A percentile compares a stretch with the other conserved stretches of the same genome.
Evolutionary conservation across 2,797 vertebrate genomes (phyloP).

Genomic region (Synaphobranchus kaupii): DNA sequence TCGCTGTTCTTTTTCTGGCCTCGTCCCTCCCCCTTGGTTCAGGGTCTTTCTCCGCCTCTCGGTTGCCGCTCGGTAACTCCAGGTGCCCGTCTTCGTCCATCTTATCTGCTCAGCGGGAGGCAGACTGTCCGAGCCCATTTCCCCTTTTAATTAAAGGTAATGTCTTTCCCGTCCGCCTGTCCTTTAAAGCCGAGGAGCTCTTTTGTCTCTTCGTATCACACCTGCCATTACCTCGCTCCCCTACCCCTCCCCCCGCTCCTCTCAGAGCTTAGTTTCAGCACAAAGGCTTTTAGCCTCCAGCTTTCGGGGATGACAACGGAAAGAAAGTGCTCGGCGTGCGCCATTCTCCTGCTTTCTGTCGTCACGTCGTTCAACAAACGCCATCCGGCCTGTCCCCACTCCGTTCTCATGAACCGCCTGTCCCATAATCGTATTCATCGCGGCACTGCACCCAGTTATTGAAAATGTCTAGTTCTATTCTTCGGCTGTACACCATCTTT

Average conservation of each 20-base stretch:
- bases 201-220: neutral
- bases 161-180: neutral
- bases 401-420: neutral
- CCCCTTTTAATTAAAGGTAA: neutral
- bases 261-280: neutral
- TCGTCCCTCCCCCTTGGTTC: neutral
- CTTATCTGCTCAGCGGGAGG: neutral
- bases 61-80: neutral
- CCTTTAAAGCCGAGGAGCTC: neutral
- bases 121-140: neutral
- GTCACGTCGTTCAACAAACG: neutral
- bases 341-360: neutral
- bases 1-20: neutral
- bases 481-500: slow-evolving; percentile 15
- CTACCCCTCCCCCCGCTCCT: too few relatives aligned
- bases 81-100: neutral
- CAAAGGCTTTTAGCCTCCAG: neutral
- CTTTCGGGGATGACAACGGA: neutral
- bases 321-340: neutral
- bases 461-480: too few relatives aligned
- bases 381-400: neutral
- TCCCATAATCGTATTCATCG: neutral
- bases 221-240: neutral
- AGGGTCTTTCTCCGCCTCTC: neutral
- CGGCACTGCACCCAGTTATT: neutral